phyloP scores from a whole-genome alignment of 2,113 vertebrate genomes.

The Ploceus nigricollis region DNA sequence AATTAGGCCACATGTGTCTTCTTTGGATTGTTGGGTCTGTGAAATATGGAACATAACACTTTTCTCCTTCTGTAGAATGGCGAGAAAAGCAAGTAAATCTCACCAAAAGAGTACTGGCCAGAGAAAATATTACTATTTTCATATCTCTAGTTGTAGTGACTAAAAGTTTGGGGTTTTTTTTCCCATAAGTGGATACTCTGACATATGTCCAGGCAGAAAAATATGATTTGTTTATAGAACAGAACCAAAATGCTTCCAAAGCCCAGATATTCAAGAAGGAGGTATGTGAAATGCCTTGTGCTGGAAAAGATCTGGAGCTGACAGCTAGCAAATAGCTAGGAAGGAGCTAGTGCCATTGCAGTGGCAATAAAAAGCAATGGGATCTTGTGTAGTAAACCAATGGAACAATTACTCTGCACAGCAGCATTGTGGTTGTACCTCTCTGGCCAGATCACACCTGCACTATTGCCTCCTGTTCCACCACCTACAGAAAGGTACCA shows the following conservation, averaged over 20 bases:
- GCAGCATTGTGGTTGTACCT: background rate
- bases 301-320: background rate
- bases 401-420: background rate
- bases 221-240: background rate
- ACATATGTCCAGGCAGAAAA: background rate
- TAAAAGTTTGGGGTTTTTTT: background rate
- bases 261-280: background rate
- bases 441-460: background rate
- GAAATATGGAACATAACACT: background rate
- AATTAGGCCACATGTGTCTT: background rate
- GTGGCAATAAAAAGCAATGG: background rate
- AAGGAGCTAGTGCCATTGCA: background rate
- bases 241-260: background rate
- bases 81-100: background rate
- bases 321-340: background rate
- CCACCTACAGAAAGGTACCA: background rate
- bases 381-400: background rate
- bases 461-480: background rate
- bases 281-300: background rate
- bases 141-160: background rate
- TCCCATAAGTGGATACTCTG: background rate
- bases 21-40: background rate
- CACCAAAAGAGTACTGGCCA: background rate
- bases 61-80: background rate
- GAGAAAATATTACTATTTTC: background rate